Evolutionary conservation across 2,797 vertebrate species (phyloP).

Genomic region (Diceros bicornis): DNA sequence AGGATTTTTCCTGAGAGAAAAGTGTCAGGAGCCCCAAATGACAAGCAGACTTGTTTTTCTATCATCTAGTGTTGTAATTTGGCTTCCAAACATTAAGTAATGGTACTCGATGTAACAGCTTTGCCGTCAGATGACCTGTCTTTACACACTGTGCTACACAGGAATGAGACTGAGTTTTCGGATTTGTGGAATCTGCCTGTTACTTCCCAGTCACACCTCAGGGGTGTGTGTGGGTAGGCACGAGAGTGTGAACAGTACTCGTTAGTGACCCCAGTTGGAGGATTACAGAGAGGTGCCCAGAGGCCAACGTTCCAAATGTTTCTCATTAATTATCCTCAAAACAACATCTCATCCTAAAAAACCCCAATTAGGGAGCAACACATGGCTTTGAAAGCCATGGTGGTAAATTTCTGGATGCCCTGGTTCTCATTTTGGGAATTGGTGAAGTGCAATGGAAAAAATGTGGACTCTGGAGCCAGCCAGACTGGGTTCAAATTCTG

Average conservation of each 20-base stretch:
- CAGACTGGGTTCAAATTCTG: conserved; percentile 36
- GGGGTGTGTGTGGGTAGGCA: neutral
- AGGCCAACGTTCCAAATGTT: conserved; percentile 74
- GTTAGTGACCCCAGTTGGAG: conserved; percentile 67
- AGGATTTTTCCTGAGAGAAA: conserved; percentile 63
- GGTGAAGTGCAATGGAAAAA: conserved; percentile 35
- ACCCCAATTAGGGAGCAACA: conserved; percentile 63
- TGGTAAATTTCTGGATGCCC: neutral
- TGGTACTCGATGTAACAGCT: neutral
- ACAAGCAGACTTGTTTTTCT: conserved; percentile 52
- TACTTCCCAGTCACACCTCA: neutral
- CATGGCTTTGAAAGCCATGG: conserved; percentile 51
- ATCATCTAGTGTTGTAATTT: neutral
- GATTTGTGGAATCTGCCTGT: neutral
- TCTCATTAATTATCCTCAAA: conserved; percentile 82
- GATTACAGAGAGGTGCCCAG: conserved; percentile 1
- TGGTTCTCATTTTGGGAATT: conserved; percentile 69
- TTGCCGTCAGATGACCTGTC: neutral
- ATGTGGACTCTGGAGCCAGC: conserved; percentile 14
- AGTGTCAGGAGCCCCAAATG: conserved; percentile 25
- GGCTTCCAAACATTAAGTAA: conserved; percentile 58
- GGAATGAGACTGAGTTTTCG: neutral
- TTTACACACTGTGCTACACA: neutral
- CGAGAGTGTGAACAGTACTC: neutral
- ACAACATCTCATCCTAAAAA: conserved; percentile 71